Percentiles rank a stretch among this genome's conserved stretches.
phyloP scores from a whole-genome alignment of 1,140 invertebrate species.

The Ylistrum balloti region DNA sequence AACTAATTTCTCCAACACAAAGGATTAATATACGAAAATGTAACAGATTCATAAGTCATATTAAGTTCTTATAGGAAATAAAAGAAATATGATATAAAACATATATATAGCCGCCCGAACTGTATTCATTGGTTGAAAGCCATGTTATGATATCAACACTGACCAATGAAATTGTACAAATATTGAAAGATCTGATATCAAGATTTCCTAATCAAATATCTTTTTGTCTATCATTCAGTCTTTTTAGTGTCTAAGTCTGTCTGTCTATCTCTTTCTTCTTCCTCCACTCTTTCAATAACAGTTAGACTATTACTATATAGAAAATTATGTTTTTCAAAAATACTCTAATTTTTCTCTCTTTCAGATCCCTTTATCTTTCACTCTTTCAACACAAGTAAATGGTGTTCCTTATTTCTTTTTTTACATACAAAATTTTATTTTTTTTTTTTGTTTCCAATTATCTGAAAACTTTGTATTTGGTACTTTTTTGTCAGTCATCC shows the following conservation, averaged over 20 bases:
- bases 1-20: neutral
- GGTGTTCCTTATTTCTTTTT: too few species aligned
- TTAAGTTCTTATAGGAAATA: neutral
- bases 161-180: conserved; percentile 26
- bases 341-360: too few species aligned
- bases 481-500: too few species aligned
- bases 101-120: neutral
- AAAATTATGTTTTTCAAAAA: too few species aligned
- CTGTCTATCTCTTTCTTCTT: too few species aligned
- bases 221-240: neutral
- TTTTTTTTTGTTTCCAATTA: too few species aligned
- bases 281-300: too few species aligned
- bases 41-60: neutral
- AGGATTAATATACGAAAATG: neutral
- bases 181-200: neutral
- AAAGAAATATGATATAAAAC: neutral
- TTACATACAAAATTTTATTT: too few species aligned
- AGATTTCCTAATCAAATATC: neutral
- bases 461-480: too few species aligned
- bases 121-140: neutral
- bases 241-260: neutral
- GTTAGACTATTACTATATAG: too few species aligned
- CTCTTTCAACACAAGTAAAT: neutral
- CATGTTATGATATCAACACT: neutral
- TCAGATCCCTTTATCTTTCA: too few species aligned